Percentiles rank a stretch among this genome's conserved stretches.
Evolutionary conservation across 2,888 invertebrate species (phyloP).

Genomic region (Hydriomena furcata): DNA sequence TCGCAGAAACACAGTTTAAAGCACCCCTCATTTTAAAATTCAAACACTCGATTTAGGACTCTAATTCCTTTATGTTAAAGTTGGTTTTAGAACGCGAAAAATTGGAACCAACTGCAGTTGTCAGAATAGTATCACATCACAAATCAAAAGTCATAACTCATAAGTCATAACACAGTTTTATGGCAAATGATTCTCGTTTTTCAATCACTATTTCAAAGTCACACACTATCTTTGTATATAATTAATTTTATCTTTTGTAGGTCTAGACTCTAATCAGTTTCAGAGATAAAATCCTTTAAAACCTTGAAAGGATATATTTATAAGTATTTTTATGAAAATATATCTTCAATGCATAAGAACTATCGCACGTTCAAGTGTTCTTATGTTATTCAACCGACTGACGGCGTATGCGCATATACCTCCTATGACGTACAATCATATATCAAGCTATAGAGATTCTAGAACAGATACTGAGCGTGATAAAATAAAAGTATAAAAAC

Average conservation of each 20-base stretch:
- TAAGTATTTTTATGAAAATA: not conserved
- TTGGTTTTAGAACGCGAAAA: not conserved
- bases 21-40: slow-evolving; percentile 52
- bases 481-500: no score
- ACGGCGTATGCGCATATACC: slow-evolving; percentile 11
- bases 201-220: not conserved
- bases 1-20: slow-evolving; percentile 62
- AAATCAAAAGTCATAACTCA: no score
- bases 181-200: no score
- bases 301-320: no score
- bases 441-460: slow-evolving; percentile 34
- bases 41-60: slow-evolving; percentile 1
- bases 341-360: not conserved
- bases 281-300: not conserved
- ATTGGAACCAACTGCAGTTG: not conserved
- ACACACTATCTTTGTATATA: not conserved
- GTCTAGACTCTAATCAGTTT: not conserved
- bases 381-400: slow-evolving; percentile 24
- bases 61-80: not conserved
- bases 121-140: no score
- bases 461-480: slow-evolving; percentile 4
- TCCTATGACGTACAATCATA: slow-evolving; percentile 32
- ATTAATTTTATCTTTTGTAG: not conserved
- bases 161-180: no score
- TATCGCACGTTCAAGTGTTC: slow-evolving; percentile 21